These are phyloP conservation scores for Adelphocoris suturalis DNA, from an alignment of 2,888 invertebrate genomes.

Conservation along the genomic window DNA sequence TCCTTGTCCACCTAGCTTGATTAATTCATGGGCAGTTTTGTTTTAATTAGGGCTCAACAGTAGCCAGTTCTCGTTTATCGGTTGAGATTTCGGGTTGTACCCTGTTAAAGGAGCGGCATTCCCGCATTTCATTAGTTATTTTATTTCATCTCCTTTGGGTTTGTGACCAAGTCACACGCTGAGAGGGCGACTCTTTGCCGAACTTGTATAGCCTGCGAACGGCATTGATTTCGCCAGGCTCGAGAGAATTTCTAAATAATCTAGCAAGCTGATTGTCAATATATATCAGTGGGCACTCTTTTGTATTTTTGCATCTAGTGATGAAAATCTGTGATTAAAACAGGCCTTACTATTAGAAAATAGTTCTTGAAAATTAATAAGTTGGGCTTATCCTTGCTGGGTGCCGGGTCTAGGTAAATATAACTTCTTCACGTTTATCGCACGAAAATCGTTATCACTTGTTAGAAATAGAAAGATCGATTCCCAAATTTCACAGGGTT, in stretches of 20 bases:
- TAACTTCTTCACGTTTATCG: too few species aligned
- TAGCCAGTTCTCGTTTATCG: slow-evolving; percentile 69
- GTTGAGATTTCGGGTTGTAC: slow-evolving; percentile 66
- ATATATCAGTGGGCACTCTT: too few species aligned
- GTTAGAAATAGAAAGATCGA: too few species aligned
- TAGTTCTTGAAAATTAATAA: too few species aligned
- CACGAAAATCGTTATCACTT: too few species aligned
- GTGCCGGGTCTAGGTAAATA: too few species aligned
- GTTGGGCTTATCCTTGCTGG: too few species aligned
- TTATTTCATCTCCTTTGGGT: slow-evolving; percentile 44
- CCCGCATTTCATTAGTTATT: slow-evolving; percentile 72
- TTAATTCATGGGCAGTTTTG: slow-evolving; percentile 72
- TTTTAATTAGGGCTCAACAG: slow-evolving; percentile 72
- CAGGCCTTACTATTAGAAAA: too few species aligned
- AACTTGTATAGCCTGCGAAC: not conserved
- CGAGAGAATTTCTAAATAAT: not conserved
- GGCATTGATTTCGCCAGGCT: not conserved
- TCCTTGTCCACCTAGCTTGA: slow-evolving; percentile 63
- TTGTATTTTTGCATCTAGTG: too few species aligned
- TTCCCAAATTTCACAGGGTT: too few species aligned
- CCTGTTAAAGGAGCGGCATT: slow-evolving; percentile 64
- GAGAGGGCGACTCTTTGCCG: not conserved
- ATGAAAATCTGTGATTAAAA: too few species aligned
- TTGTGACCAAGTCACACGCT: slow-evolving; percentile 38
- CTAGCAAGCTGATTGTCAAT: not conserved